Base-by-base conservation (phyloP, 2,113 vertebrate genomes). In the Ptychochromis oligacanthus region DNA sequence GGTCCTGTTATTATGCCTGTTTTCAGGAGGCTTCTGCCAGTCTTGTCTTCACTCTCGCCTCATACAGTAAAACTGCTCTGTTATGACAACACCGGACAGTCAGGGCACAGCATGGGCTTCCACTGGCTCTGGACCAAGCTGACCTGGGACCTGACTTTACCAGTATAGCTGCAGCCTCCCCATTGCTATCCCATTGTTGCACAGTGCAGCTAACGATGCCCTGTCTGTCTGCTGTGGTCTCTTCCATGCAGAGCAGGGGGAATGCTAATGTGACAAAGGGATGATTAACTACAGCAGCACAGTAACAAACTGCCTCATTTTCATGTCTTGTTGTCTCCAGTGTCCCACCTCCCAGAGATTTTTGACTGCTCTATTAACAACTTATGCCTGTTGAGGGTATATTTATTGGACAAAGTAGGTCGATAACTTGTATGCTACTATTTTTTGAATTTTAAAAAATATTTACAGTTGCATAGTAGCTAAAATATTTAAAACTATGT, bases 251-350 rank as follows among this genome's bases (percentile, higher is more conserved):
- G 81, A 58, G 87, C 84, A 61, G 83, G 75, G 67, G 49, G 77
- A 78, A 88, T 90, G 84, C 82, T 94, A 89, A 91, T 93, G 87
- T 94, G 94, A 94, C 93, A 92, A 88, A 87, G 62, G 81, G 85
- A 92, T 95, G 94, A 95, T 91, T 93, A 92, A 95, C 92, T 93
- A 72, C 92, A 91, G 84, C 75, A 82, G 77, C 57, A 77, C 85
- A 87, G 83, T 89, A 87, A 86, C 89, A 77, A 88, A 79, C 65
- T 6, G 79, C 83, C 84, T 93, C 79, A 86, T 91, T 93, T 85
- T 93, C 84, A 87, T 81, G 52, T 77, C 61, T 75, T 57, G 87
- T 94, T 95, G 87, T 95, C 87, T 85, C 26, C 82, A 72, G 60
- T 83, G 82, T 85, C 84, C 46, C 76, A 81, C 83, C 90, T 90